phyloP scores from a whole-genome alignment of 2,113 vertebrate genomes.

The Ahaetulla prasina region DNA sequence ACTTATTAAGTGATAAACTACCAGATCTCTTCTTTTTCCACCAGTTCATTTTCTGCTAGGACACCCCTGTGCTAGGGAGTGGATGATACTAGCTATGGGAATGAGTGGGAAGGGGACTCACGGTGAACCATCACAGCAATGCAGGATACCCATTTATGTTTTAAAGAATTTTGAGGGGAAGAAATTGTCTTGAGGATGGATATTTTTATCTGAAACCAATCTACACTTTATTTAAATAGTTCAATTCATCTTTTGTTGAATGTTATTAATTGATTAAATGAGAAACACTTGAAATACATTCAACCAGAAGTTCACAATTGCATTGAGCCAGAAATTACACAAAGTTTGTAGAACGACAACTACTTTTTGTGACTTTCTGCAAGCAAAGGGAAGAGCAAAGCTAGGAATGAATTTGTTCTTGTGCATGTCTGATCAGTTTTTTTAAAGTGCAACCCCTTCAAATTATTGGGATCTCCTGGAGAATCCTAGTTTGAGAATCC shows the following conservation, averaged over 20 bases:
- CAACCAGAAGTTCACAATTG: neutral
- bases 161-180: neutral
- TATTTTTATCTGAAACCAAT: neutral
- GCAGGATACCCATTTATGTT: neutral
- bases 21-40: neutral
- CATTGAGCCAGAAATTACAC: neutral
- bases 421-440: neutral
- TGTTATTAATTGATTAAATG: neutral
- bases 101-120: neutral
- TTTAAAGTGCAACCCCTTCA: neutral
- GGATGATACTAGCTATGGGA: neutral
- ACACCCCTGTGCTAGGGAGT: neutral
- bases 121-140: neutral
- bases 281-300: neutral
- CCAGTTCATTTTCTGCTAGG: neutral
- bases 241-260: neutral
- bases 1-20: neutral
- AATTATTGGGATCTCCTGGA: neutral
- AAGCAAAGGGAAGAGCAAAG: neutral
- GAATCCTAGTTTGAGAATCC: neutral
- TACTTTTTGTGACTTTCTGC: neutral
- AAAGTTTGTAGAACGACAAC: neutral
- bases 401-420: neutral
- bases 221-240: neutral
- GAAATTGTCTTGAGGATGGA: neutral